phyloP scores from a whole-genome alignment of 2,888 invertebrate genomes.

The Cataglyphis cursor region DNA sequence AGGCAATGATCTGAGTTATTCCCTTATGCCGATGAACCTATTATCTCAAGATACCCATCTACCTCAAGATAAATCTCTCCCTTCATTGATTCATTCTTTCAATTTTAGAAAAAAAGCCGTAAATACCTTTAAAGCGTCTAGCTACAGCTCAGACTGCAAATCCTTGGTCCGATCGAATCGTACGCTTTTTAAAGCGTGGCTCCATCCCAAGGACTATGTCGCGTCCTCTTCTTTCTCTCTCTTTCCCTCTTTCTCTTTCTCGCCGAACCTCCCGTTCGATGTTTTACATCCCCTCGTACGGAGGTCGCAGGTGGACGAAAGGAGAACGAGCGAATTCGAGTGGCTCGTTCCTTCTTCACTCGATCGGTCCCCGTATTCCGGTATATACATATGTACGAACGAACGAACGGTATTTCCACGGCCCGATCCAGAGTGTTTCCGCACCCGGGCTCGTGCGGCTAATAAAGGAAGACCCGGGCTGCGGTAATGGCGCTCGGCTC shows the following conservation, averaged over 20 bases:
- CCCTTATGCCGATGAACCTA: neutral
- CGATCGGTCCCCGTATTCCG: constrained; percentile 64
- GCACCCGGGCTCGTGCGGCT: constrained; percentile 65
- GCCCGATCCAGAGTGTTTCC: constrained; percentile 71
- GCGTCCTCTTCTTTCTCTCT: constrained; percentile 43
- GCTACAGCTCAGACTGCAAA: neutral
- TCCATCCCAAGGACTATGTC: constrained; percentile 29
- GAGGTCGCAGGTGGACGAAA: constrained; percentile 68
- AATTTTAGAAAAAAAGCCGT: neutral
- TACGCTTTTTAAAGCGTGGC: constrained; percentile 40
- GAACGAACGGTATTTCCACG: constrained; percentile 68
- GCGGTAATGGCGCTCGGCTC: constrained; percentile 80
- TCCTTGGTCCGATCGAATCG: constrained; percentile 14
- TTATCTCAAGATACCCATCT: neutral
- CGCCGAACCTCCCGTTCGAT: constrained; percentile 58
- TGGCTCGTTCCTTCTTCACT: constrained; percentile 62
- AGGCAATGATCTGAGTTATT: neutral
- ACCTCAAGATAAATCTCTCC: neutral
- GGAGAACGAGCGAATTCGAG: constrained; percentile 52
- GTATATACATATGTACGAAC: constrained; percentile 48
- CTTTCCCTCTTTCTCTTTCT: neutral
- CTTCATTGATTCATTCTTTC: neutral
- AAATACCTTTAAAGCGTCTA: neutral
- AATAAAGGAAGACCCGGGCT: constrained; percentile 78
- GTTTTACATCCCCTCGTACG: constrained; percentile 67